phyloP scores from a whole-genome alignment of 2,113 vertebrate genomes.

The Empidonax alnorum region DNA sequence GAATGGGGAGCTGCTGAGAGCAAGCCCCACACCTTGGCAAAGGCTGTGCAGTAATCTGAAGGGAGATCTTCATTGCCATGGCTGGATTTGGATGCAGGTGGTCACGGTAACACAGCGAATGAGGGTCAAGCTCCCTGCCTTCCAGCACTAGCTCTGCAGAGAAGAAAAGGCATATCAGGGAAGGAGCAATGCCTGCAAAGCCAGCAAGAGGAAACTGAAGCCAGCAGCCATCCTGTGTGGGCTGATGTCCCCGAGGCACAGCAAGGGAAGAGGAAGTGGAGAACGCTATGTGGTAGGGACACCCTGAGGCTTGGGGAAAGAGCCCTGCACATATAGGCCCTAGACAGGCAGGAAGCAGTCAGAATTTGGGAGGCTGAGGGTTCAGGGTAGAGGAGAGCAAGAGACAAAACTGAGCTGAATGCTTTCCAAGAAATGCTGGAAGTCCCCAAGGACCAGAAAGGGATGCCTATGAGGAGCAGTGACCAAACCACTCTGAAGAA shows the following conservation, averaged over 20 bases:
- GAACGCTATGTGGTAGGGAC: background rate
- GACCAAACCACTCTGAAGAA: background rate
- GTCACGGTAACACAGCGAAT: fast-evolving
- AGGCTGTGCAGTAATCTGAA: background rate
- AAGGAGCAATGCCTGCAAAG: background rate
- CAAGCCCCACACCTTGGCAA: background rate
- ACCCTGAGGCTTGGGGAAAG: background rate
- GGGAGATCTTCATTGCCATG: background rate
- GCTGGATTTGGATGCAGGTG: background rate
- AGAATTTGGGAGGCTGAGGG: background rate
- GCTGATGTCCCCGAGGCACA: background rate
- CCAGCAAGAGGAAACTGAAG: background rate
- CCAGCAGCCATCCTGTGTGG: background rate
- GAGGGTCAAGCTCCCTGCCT: background rate
- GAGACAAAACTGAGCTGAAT: background rate
- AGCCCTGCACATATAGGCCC: fast-evolving
- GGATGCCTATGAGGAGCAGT: background rate
- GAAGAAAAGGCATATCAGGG: background rate
- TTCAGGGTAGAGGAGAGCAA: background rate
- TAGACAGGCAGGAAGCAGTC: background rate
- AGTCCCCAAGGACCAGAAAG: background rate
- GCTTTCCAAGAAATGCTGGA: background rate
- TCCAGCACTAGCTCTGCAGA: background rate
- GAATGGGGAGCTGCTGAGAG: background rate
- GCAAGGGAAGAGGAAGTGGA: background rate